A percentile compares a stretch with the other conserved stretches of the same genome.
Evolutionary conservation across 2,113 vertebrate genomes (phyloP).

Genomic region (Arizona elegans): DNA sequence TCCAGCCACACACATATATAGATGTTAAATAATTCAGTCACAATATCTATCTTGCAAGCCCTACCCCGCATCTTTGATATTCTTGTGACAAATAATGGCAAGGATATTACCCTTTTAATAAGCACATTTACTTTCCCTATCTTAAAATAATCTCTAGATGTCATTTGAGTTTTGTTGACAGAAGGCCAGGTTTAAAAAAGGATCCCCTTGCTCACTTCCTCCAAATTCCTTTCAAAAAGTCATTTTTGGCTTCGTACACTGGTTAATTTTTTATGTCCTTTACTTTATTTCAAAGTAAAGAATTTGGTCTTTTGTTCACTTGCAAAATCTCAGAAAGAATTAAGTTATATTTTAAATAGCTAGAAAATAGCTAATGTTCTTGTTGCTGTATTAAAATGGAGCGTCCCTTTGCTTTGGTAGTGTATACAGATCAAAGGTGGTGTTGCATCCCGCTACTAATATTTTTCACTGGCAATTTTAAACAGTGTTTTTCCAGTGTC

Average conservation of each 20-base stretch:
- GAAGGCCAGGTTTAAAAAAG: background rate
- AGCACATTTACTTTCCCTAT: background rate
- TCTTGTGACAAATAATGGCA: background rate
- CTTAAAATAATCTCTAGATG: background rate
- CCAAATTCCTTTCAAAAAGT: conserved; percentile 26
- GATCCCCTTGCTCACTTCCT: conserved; percentile 12
- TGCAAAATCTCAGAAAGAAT: conserved; percentile 55
- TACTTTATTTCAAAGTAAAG: conserved; percentile 45
- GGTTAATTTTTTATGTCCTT: conserved; percentile 23
- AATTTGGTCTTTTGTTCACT: conserved; percentile 53
- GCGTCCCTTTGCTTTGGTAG: conserved; percentile 74
- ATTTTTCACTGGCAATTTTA: conserved; percentile 73
- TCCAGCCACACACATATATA: background rate
- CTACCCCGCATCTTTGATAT: background rate
- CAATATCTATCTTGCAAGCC: background rate
- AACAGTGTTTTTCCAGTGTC: conserved; percentile 75
- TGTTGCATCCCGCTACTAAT: conserved; percentile 80
- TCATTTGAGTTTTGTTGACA: background rate
- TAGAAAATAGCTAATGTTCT: conserved; percentile 66
- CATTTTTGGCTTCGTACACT: background rate
- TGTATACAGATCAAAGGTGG: conserved; percentile 76
- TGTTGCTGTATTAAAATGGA: conserved; percentile 70
- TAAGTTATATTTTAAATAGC: conserved; percentile 50
- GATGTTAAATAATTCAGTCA: background rate
- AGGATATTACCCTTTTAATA: background rate